Base-by-base conservation (phyloP, 1,140 invertebrate genomes). In the Maconellicoccus hirsutus region DNA sequence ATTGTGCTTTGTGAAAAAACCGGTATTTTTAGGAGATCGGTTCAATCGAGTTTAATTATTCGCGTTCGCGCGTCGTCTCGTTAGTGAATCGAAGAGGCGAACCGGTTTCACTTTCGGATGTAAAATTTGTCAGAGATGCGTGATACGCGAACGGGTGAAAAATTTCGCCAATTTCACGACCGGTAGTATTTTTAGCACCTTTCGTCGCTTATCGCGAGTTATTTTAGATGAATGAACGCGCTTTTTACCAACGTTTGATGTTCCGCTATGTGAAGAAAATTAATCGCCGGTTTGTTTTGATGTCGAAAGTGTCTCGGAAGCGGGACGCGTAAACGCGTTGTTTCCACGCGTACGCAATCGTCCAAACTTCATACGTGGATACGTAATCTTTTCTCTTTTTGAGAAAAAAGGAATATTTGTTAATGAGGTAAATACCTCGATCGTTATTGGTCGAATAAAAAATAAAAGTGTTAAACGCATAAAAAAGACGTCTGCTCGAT, bases 91-190 rank as follows among this genome's bases (percentile, higher is more conserved):
- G 29, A 66, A 25, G 61, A 66, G 61, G 61, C 25, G 21, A 66
- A 66, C 61, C 25, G 61, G 61, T 66, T 66, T 66, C 61, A 66
- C 61, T 66, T 66, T 66, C 61, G 25, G 42, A 52, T 52, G n/a
- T 16, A 19, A 52, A 52, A 8, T 52, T 52, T 52, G 42, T 52
- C 4, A 33, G 29, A 6, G 29, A 12, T 12, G 29, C 29, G 29
- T 33, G 12, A 33, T 33, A 33, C 29, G 29, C 29, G 29, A 12
- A 33, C 12, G 3, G 3, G 3, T 33, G 29, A 6, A 33, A 33
- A 33, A 33, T 33, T 33, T 33, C 29, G 29, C 29, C 29, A 33
- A 33, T 33, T 33, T 33, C 29, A 33, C 12, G 29, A 33, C 29
- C 29, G 29, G 29, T 12, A 12, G 29, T 33, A 33, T 33, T 33